A percentile compares a stretch with the other conserved stretches of the same genome.
phyloP scores from a whole-genome alignment of 1,140 invertebrate species.

The Atopsyche davidsoni region DNA sequence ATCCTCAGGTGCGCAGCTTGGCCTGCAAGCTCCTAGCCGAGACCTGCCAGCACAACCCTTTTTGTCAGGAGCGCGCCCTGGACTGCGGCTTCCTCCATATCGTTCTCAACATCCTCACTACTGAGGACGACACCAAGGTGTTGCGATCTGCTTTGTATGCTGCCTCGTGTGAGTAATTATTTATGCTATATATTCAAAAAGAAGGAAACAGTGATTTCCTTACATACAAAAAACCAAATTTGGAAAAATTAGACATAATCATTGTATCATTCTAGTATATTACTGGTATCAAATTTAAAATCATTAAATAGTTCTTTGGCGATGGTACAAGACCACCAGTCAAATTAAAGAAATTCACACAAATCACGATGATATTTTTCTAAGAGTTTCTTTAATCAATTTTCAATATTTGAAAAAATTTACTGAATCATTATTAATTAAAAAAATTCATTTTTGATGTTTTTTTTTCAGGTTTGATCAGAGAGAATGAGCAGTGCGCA shows the following conservation, averaged over 20 bases:
- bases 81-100: constrained; percentile 57
- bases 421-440: constrained; percentile 8
- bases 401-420: no score
- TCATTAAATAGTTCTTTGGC: no score
- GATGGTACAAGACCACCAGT: constrained; percentile 14
- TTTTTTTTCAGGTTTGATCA: constrained; percentile 51
- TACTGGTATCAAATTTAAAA: no score
- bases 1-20: constrained; percentile 53
- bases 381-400: no score
- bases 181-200: constrained; percentile 2
- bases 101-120: constrained; percentile 58
- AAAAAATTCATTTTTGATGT: constrained; percentile 1
- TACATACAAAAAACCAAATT: no score
- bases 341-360: no score
- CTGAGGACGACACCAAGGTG: constrained; percentile 52
- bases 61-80: constrained; percentile 61
- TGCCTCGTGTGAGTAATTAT: constrained; percentile 59
- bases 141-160: constrained; percentile 67
- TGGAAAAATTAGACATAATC: no score
- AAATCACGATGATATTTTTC: no score
- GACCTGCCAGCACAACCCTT: constrained; percentile 73
- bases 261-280: no score
- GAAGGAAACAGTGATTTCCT: neutral
- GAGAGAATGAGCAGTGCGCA: constrained; percentile 53
- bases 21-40: constrained; percentile 64